phyloP scores from a whole-genome alignment of 1,140 invertebrate genomes.

The Philopotamus ludificatus region DNA sequence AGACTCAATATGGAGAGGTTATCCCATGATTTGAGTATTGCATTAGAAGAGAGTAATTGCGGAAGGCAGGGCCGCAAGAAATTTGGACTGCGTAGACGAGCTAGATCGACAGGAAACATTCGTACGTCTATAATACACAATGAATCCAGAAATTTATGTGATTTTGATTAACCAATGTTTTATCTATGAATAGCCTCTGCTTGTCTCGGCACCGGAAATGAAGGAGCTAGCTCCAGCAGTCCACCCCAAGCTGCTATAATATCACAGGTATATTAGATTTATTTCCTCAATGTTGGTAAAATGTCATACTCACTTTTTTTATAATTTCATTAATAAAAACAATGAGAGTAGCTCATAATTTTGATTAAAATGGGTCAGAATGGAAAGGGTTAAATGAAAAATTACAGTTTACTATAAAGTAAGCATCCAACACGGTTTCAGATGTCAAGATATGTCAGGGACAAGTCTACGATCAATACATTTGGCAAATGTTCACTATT shows the following conservation, averaged over 20 bases:
- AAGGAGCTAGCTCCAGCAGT: conserved; percentile 67
- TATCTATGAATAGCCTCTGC: conserved; percentile 11
- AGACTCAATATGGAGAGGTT: conserved; percentile 76
- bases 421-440: no score
- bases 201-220: conserved; percentile 50
- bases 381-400: no score
- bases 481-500: no score
- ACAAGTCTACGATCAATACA: no score
- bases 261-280: conserved; percentile 22
- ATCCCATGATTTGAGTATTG: conserved; percentile 80
- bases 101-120: conserved; percentile 76
- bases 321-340: no score
- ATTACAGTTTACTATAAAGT: no score
- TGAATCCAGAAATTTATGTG: conserved; percentile 31
- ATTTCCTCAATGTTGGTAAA: no score
- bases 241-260: conserved; percentile 57
- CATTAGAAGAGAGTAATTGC: conserved; percentile 77
- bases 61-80: conserved; percentile 65
- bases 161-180: not conserved
- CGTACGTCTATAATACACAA: no score
- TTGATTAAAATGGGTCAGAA: no score
- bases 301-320: no score
- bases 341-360: no score
- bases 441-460: no score
- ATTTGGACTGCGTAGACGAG: conserved; percentile 72